These are phyloP conservation scores for Molossus molossus DNA, from an alignment of 2,797 vertebrate species.

Conservation along the genomic window DNA sequence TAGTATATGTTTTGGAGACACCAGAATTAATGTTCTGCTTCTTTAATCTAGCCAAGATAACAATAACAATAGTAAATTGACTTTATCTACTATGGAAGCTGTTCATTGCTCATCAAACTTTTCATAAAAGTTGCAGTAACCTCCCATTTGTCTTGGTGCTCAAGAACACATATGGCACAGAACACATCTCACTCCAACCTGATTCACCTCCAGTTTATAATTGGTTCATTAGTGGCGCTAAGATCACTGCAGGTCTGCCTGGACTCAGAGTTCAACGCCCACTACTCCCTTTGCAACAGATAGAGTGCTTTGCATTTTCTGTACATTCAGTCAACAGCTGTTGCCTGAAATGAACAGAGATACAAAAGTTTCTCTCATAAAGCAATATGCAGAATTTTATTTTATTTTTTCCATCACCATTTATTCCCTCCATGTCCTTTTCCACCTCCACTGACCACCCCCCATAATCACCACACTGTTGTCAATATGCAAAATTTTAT, in stretches of 20 bases:
- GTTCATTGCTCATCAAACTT: slow-evolving; percentile 26
- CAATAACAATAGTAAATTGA: neutral
- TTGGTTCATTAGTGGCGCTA: neutral
- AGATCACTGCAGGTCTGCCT: neutral
- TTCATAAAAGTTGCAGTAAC: neutral
- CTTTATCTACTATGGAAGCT: neutral
- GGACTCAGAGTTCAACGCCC: neutral
- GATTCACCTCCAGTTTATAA: neutral
- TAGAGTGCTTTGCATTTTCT: neutral
- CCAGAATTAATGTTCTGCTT: slow-evolving; percentile 17
- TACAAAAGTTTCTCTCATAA: neutral
- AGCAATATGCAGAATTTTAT: neutral
- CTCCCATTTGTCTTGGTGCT: neutral
- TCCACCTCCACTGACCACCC: too few relatives aligned
- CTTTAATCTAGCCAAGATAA: neutral
- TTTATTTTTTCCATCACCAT: too few relatives aligned
- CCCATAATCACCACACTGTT: neutral
- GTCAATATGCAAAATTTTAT: slow-evolving; percentile 20
- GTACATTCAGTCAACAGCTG: neutral
- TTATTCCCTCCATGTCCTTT: too few relatives aligned
- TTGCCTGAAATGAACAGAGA: neutral
- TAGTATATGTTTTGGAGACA: neutral
- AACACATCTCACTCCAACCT: neutral
- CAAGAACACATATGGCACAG: neutral
- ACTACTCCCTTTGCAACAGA: neutral